Evolutionary conservation across 1,140 invertebrate genomes (phyloP).

Genomic region (Trichonephila clavata): DNA sequence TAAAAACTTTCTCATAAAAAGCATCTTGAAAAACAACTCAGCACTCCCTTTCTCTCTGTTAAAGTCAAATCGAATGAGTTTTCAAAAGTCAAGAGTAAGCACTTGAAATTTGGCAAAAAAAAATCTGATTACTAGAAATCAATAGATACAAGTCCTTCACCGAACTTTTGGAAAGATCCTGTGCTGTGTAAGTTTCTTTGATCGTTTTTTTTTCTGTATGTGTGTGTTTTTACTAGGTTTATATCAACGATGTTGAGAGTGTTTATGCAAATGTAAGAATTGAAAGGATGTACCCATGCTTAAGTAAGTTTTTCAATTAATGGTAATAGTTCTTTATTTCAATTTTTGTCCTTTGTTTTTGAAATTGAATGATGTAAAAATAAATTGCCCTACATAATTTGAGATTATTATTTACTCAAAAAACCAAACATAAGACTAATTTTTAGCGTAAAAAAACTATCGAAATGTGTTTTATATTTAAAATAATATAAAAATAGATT

Average conservation of each 20-base stretch:
- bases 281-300: no score
- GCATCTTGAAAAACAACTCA: constrained; percentile 56
- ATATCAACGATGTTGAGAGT: not conserved
- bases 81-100: constrained; percentile 56
- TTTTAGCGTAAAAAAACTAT: no score
- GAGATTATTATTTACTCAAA: no score
- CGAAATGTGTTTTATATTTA: no score
- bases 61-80: constrained; percentile 67
- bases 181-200: not conserved
- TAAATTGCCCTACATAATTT: no score
- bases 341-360: no score
- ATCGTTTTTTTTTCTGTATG: not conserved
- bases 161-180: not conserved
- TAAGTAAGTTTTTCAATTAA: no score
- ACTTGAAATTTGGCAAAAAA: constrained; percentile 54
- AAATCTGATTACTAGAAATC: constrained; percentile 67
- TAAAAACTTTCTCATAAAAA: constrained; percentile 59
- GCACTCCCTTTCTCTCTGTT: constrained; percentile 6
- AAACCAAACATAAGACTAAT: no score
- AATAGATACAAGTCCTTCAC: constrained; percentile 27
- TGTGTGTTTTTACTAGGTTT: not conserved
- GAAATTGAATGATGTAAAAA: no score
- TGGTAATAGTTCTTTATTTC: no score
- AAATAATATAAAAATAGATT: no score
- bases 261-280: constrained; percentile 6